phyloP scores from a whole-genome alignment of 2,888 invertebrate genomes.

The Rutpela maculata region DNA sequence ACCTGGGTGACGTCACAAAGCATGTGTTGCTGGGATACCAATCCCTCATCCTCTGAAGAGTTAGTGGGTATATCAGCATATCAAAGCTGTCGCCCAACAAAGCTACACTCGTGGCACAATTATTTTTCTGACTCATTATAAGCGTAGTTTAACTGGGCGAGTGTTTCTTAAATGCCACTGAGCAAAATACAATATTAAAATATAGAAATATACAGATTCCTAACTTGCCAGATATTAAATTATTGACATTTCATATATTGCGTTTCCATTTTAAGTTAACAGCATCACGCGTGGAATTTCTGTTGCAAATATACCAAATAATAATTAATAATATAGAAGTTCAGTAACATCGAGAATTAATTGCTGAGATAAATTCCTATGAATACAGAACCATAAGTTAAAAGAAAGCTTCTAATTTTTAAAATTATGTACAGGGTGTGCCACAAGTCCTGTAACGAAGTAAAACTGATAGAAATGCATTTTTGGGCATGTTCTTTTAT shows the following conservation, averaged over 20 bases:
- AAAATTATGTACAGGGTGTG: no score
- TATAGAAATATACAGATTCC: slow-evolving; percentile 68
- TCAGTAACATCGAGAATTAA: no score
- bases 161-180: slow-evolving; percentile 64
- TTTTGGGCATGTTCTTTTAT: no score
- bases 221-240: slow-evolving; percentile 69
- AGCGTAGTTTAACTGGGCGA: slow-evolving; percentile 54
- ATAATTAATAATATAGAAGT: no score
- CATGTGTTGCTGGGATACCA: slow-evolving; percentile 73
- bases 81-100: slow-evolving; percentile 69
- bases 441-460: no score
- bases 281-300: neutral
- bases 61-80: slow-evolving; percentile 67
- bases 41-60: slow-evolving; percentile 66
- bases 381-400: no score
- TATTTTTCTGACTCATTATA: slow-evolving; percentile 53
- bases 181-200: slow-evolving; percentile 70
- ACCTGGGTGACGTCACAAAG: slow-evolving; percentile 74
- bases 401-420: no score
- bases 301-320: neutral
- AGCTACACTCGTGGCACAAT: slow-evolving; percentile 62
- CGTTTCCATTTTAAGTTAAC: neutral
- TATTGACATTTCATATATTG: slow-evolving; percentile 66
- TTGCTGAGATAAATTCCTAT: no score
- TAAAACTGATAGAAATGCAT: no score